A percentile compares a stretch with the other conserved stretches of the same genome.
phyloP scores from a whole-genome alignment of 2,797 vertebrate genomes.

The Momotus momota region DNA sequence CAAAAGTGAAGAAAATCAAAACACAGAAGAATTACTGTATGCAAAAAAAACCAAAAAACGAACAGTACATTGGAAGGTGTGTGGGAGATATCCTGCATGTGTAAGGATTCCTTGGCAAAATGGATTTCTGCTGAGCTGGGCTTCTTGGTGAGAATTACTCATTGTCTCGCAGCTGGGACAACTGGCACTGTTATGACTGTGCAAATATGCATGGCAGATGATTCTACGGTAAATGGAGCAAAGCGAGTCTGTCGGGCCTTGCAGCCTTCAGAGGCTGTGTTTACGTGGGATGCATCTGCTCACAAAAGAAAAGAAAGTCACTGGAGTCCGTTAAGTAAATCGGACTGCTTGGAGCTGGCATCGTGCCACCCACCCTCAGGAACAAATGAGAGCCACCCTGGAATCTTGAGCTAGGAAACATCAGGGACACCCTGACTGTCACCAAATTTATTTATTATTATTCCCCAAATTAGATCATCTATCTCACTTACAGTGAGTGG shows the following conservation, averaged over 20 bases:
- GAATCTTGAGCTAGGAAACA: not conserved
- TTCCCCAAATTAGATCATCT: not conserved
- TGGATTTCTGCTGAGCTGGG: constrained; percentile 29
- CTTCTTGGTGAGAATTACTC: constrained; percentile 8
- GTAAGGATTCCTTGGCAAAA: constrained; percentile 26
- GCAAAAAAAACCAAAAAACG: not conserved
- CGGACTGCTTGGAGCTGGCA: not conserved
- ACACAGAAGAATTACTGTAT: not conserved
- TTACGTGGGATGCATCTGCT: not conserved
- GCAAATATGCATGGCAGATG: not conserved
- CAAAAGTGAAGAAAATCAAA: constrained; percentile 33
- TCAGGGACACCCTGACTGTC: not conserved
- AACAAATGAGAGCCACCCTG: not conserved
- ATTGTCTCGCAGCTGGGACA: constrained; percentile 28
- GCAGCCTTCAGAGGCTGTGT: not conserved
- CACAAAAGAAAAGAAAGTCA: not conserved
- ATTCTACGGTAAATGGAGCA: not conserved
- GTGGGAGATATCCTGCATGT: not conserved
- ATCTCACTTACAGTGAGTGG: not conserved
- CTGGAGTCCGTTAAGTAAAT: not conserved
- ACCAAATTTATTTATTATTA: no score
- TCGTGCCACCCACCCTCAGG: not conserved
- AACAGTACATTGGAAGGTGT: not conserved
- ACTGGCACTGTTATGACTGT: not conserved
- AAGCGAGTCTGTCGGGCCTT: not conserved